phyloP scores from a whole-genome alignment of 2,797 vertebrate species.

The Propithecus deckenii region DNA sequence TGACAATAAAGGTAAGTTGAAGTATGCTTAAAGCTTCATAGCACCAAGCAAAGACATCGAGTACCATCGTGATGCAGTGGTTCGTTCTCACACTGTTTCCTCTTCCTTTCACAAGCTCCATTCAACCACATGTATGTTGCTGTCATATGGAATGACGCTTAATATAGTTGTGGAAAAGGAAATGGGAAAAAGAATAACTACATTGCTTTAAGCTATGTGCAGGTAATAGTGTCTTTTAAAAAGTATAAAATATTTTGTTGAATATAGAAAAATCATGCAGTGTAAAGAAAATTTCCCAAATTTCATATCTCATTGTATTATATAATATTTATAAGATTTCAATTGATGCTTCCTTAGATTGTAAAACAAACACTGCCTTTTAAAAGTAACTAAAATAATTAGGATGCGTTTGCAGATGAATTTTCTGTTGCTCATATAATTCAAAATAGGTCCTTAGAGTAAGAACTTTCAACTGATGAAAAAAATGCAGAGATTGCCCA shows the following conservation, averaged over 20 bases:
- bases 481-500: neutral
- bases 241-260: neutral
- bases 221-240: neutral
- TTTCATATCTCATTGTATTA: neutral
- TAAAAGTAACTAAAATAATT: neutral
- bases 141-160: neutral
- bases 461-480: neutral
- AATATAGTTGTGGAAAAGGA: neutral
- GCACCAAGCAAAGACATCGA: neutral
- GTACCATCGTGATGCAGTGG: neutral
- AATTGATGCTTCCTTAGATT: neutral
- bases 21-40: neutral
- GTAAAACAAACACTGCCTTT: neutral
- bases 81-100: neutral
- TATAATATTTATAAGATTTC: neutral
- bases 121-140: neutral
- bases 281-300: neutral
- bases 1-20: neutral
- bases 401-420: neutral
- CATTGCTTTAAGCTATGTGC: neutral
- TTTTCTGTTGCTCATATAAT: neutral
- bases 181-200: neutral
- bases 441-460: neutral
- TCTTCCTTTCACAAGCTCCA: neutral
- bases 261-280: neutral